Base-by-base conservation (phyloP, 2,888 invertebrate species). In the Elmis aenea region DNA sequence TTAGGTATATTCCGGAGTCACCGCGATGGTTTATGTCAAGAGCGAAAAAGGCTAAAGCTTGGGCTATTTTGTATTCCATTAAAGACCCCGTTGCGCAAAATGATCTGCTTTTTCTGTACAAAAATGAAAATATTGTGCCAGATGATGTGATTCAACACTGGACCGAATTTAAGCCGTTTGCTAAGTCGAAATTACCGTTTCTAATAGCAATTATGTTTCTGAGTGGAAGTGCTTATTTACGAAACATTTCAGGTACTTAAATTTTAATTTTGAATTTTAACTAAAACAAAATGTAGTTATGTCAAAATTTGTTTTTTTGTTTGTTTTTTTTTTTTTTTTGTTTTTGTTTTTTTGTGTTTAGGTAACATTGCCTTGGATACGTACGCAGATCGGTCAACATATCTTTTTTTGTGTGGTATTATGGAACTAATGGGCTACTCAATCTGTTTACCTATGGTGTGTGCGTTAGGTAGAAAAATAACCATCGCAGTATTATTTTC, bases 1-100 rank as follows among this genome's bases (percentile, higher is more conserved):
- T 13, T 18, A 42, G 42, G 43, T 43, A 33, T 23, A 13, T 43
- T 3, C 43, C 43, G 2, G 43, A 43, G 12, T 43, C 43, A 3
- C 43, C 43, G 0, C 13, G 10, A n/a, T 43, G 43, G 43, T 32
- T 32, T 13, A 13, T 14, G 2, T 36, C 39, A 5, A 40, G 24
- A 26, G 24, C 29, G 3, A 23, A 18, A 12, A 32, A 40, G 23
- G 24, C 18, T n/a, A 34, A 29, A 16, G 29, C 34, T 5, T 26
- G 38, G 27, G 13, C 21, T 5, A 31, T 31, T 4, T 13, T 39
- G 11, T 26, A 22, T 12, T 21, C 28, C n/a, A n/a, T 38, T n/a
- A 40, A 40, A 14, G 27, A 43, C 10, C 23, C 34, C 8, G 27
- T 18, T 9, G 9, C 9, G 15, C 42, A 42, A 15, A 18, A 15